phyloP scores from a whole-genome alignment of 2,113 vertebrate species.

The Ammodytes dubius region DNA sequence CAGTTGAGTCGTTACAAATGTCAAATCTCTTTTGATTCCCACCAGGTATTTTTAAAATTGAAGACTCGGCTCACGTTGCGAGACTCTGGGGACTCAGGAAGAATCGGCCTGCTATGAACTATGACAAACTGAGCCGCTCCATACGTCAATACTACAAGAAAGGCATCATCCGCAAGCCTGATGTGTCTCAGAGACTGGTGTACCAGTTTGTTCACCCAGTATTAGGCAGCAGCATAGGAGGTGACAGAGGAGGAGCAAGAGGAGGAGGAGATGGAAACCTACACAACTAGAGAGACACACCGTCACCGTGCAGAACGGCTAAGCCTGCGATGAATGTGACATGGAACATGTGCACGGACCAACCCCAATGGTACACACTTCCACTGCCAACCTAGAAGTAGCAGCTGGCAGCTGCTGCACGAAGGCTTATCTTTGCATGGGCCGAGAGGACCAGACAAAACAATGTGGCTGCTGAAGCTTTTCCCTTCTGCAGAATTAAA shows the following conservation, averaged over 20 bases:
- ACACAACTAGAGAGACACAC: constrained; percentile 3
- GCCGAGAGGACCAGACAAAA: constrained; percentile 21
- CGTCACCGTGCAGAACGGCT: constrained; percentile 35
- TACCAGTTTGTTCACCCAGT: constrained; percentile 98
- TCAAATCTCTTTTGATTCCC: neutral
- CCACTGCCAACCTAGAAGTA: constrained; percentile 19
- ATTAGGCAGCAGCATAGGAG: constrained; percentile 66
- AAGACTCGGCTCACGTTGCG: constrained; percentile 97
- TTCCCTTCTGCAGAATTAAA: constrained; percentile 40
- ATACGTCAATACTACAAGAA: constrained; percentile 99
- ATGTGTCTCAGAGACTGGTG: constrained; percentile 97
- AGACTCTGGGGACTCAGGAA: constrained; percentile 97
- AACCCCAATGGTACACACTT: constrained; percentile 51
- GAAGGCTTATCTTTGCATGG: constrained; percentile 14
- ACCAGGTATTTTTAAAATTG: constrained; percentile 97
- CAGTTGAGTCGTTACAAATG: neutral
- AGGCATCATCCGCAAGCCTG: constrained; percentile 97
- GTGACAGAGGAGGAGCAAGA: neutral
- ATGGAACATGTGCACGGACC: constrained; percentile 65
- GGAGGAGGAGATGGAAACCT: neutral
- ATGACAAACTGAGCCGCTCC: constrained; percentile 99
- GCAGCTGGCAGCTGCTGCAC: constrained; percentile 44
- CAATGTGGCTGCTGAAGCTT: constrained; percentile 28
- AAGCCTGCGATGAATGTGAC: constrained; percentile 29
- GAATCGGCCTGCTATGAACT: constrained; percentile 99